These are phyloP conservation scores for Dexiosoma caninum DNA, from an alignment of 2,888 invertebrate genomes.

Conservation along the genomic window DNA sequence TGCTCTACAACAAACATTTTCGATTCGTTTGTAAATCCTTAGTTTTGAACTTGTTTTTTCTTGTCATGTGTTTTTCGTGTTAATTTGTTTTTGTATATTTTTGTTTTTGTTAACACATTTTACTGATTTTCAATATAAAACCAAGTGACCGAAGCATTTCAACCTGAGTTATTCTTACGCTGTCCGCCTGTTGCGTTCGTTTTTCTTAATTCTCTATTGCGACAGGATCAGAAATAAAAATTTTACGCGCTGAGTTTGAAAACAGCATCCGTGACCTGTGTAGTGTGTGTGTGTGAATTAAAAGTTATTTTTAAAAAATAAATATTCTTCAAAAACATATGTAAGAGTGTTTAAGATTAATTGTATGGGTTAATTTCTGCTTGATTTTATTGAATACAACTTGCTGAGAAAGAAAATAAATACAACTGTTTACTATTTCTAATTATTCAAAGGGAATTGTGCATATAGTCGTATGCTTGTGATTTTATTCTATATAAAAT, in stretches of 20 bases:
- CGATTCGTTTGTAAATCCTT: slow-evolving; percentile 59
- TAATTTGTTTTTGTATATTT: slow-evolving; percentile 7
- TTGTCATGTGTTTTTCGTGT: slow-evolving; percentile 45
- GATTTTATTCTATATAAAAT: not conserved
- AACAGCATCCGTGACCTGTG: slow-evolving; percentile 17
- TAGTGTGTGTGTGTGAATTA: slow-evolving; percentile 5
- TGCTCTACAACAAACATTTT: slow-evolving; percentile 64
- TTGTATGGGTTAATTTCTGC: not conserved
- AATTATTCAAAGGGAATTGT: not conserved
- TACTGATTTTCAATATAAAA: slow-evolving; percentile 73
- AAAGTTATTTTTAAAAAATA: slow-evolving; percentile 30
- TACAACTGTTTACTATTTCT: slow-evolving; percentile 3
- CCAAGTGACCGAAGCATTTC: slow-evolving; percentile 68
- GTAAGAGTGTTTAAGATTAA: not conserved
- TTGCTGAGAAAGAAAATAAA: not conserved
- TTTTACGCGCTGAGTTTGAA: slow-evolving; percentile 13
- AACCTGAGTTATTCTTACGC: slow-evolving; percentile 75
- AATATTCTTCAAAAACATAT: slow-evolving; percentile 2
- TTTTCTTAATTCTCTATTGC: not conserved
- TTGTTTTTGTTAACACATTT: slow-evolving; percentile 57
- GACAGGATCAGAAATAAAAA: slow-evolving; percentile 21
- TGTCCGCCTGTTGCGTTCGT: slow-evolving; percentile 77
- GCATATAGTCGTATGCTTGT: not conserved
- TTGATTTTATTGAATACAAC: not conserved
- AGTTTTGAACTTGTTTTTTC: slow-evolving; percentile 42